Conservation (phyloP, 2,113 vertebrate species). For the Apistogramma diplotaenia region DNA sequence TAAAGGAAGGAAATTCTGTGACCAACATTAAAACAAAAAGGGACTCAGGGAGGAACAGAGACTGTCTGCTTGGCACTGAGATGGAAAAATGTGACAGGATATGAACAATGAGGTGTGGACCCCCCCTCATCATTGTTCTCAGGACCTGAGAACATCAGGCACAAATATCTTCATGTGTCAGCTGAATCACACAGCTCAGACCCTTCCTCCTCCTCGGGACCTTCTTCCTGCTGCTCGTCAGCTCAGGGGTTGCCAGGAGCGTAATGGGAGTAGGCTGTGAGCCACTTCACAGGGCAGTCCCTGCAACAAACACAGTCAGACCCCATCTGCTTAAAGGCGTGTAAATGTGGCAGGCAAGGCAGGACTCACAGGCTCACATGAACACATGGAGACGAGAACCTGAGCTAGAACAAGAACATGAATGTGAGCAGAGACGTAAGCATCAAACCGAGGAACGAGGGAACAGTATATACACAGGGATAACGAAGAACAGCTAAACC, state of each 20-base stretch:
- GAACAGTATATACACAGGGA: too few relatives aligned
- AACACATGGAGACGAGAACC: too few relatives aligned
- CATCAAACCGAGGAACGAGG: too few relatives aligned
- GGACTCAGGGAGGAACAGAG: too few relatives aligned
- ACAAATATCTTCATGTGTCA: neutral
- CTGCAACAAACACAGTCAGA: slow-evolving; percentile 44
- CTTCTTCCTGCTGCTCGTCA: neutral
- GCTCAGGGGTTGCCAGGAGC: slow-evolving; percentile 41
- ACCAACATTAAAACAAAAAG: neutral
- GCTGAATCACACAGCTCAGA: neutral
- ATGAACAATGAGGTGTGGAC: neutral
- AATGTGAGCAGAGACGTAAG: too few relatives aligned
- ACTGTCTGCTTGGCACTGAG: neutral
- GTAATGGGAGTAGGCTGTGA: slow-evolving; percentile 45
- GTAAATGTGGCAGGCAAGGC: too few relatives aligned
- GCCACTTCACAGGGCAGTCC: slow-evolving; percentile 70
- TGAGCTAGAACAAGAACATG: too few relatives aligned
- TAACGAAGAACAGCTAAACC: too few relatives aligned
- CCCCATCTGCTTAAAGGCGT: too few relatives aligned
- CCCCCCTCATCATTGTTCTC: neutral
- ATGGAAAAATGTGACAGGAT: neutral
- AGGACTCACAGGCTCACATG: too few relatives aligned
- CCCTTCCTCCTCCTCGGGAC: neutral
- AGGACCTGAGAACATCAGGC: neutral
- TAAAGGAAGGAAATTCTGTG: neutral